Evolutionary conservation across 1,140 invertebrate species (phyloP).

Genomic region (Drosophila chauvacae): DNA sequence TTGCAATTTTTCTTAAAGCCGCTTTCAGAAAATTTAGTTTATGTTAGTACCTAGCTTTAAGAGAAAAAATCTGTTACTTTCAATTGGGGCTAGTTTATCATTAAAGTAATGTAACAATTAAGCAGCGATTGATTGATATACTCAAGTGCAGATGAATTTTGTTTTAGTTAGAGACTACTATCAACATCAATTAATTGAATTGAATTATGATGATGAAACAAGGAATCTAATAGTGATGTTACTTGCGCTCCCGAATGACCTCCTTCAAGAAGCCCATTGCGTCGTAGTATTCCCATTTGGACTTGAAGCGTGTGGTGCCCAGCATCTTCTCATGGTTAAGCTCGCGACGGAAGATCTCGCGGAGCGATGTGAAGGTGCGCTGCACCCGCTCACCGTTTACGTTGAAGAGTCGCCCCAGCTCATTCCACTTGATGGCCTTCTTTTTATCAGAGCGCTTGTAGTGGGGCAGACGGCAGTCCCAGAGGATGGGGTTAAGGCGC

Average conservation of each 20-base stretch:
- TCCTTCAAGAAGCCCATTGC: slow-evolving; percentile 80
- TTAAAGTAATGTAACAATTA: neutral
- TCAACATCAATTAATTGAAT: neutral
- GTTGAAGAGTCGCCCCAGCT: slow-evolving; percentile 76
- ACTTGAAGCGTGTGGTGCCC: slow-evolving; percentile 70
- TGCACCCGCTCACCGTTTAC: slow-evolving; percentile 80
- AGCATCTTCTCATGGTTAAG: slow-evolving; percentile 83
- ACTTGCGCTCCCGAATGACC: slow-evolving; percentile 81
- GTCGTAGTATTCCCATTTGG: slow-evolving; percentile 84
- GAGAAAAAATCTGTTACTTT: too few relatives aligned
- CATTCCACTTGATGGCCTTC: slow-evolving; percentile 82
- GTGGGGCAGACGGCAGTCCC: slow-evolving; percentile 81
- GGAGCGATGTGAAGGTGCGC: slow-evolving; percentile 78
- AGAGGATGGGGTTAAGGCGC: slow-evolving; percentile 74
- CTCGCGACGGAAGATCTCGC: slow-evolving; percentile 79
- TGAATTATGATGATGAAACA: neutral
- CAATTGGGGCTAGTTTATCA: too few relatives aligned
- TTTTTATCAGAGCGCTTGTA: slow-evolving; percentile 82
- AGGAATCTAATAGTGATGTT: neutral
- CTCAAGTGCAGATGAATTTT: neutral
- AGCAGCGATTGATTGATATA: neutral
- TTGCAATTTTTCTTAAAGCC: too few relatives aligned
- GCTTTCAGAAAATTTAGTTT: too few relatives aligned
- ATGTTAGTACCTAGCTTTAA: too few relatives aligned
- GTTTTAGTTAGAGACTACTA: neutral